A percentile compares a stretch with the other conserved stretches of the same genome.
These are phyloP conservation scores for Protobothrops mucrosquamatus DNA, from an alignment of 2,113 vertebrate species.

Conservation along the genomic window DNA sequence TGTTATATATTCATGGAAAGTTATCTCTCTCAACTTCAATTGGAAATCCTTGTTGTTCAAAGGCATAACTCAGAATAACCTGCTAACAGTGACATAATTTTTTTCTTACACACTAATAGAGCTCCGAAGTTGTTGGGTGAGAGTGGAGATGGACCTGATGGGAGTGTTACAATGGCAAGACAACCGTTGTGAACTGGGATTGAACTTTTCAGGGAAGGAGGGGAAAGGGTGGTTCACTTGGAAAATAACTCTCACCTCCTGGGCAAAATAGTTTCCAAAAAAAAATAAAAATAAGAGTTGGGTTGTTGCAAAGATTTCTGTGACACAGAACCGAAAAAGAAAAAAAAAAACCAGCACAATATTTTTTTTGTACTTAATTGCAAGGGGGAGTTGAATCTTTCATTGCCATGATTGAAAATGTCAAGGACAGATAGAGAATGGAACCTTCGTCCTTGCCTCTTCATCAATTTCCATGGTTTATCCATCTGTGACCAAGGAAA, in stretches of 20 bases:
- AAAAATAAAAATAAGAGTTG: not conserved
- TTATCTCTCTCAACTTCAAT: not conserved
- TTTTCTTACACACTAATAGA: not conserved
- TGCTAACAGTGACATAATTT: not conserved
- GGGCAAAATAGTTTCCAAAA: not conserved
- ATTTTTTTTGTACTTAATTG: not conserved
- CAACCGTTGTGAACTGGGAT: not conserved
- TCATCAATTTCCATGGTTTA: not conserved
- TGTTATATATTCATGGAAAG: not conserved
- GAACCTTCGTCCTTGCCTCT: not conserved
- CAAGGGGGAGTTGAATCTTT: not conserved
- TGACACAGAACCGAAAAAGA: not conserved
- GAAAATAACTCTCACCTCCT: not conserved
- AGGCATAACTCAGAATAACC: not conserved
- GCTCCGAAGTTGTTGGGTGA: not conserved
- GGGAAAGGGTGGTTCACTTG: not conserved
- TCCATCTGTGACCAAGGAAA: not conserved
- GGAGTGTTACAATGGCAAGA: not conserved
- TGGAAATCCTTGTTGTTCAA: not conserved
- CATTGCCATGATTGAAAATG: not conserved
- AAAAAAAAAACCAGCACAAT: not conserved
- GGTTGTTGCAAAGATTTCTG: not conserved
- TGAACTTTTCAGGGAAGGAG: not conserved
- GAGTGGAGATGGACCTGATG: not conserved
- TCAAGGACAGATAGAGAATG: rapidly evolving